phyloP scores from a whole-genome alignment of 1,140 invertebrate species.

The Gryon sp. region DNA sequence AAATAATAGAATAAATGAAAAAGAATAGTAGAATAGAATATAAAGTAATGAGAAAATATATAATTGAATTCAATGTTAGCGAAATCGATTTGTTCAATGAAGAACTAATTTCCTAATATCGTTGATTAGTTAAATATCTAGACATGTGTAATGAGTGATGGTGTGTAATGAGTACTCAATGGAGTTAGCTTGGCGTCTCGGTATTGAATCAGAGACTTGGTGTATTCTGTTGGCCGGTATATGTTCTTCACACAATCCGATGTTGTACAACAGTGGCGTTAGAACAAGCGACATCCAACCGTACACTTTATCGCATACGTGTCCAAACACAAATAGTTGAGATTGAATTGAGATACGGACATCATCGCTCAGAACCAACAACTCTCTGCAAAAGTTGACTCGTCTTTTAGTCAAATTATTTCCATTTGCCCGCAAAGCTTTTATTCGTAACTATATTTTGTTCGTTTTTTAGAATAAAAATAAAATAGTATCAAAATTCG shows the following conservation, averaged over 20 bases:
- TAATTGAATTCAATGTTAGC: too few relatives aligned
- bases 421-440: not conserved
- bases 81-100: not conserved
- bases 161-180: conserved; percentile 19
- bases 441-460: not conserved
- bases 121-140: conserved; percentile 31
- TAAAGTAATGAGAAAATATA: too few relatives aligned
- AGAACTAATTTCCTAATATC: conserved; percentile 7
- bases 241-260: conserved; percentile 33
- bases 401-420: conserved; percentile 11
- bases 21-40: too few relatives aligned
- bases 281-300: conserved; percentile 27
- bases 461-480: too few relatives aligned
- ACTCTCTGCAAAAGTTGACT: too few relatives aligned
- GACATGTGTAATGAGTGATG: conserved; percentile 3
- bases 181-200: conserved; percentile 14
- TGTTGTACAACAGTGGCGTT: conserved; percentile 34
- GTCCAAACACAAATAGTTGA: conserved; percentile 45
- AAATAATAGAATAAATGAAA: too few relatives aligned
- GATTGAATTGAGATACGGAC: conserved; percentile 36
- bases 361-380: conserved; percentile 23
- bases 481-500: too few relatives aligned
- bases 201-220: conserved; percentile 23
- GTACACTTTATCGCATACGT: conserved; percentile 38
- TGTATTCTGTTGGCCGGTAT: conserved; percentile 37